Percentiles rank a stretch among this genome's conserved stretches.
phyloP scores from a whole-genome alignment of 64 coral and sea anemone species.

The Montipora foliosa region DNA sequence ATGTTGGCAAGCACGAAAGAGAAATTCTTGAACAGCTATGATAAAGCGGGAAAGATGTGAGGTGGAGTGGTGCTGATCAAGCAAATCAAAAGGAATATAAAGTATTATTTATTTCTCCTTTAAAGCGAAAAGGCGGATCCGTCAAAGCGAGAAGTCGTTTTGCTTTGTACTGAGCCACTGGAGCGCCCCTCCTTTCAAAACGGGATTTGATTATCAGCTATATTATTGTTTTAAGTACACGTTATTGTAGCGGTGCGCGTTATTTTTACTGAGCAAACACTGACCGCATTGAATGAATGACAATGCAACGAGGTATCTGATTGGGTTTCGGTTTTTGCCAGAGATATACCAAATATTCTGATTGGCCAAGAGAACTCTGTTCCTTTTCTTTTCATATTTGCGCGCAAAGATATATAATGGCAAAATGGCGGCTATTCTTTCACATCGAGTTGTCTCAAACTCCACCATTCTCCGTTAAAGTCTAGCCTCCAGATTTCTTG shows the following conservation, averaged over 20 bases:
- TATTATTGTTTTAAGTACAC: not conserved
- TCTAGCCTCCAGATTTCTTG: not conserved
- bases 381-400: not conserved
- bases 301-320: conserved; percentile 60
- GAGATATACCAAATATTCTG: conserved; percentile 1
- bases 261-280: conserved; percentile 2
- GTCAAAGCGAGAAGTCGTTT: conserved; percentile 11
- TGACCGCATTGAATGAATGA: conserved; percentile 37
- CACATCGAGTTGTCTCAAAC: conserved; percentile 13
- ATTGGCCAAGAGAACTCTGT: conserved; percentile 12
- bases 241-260: not conserved
- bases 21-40: not conserved
- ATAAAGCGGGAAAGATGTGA: not conserved
- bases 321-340: conserved; percentile 31
- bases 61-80: not conserved
- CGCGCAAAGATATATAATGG: conserved; percentile 13
- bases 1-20: not conserved
- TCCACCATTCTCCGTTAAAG: not conserved
- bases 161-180: not conserved
- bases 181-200: conserved; percentile 21
- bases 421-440: conserved; percentile 9
- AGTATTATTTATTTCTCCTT: not conserved
- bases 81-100: not conserved
- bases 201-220: conserved; percentile 18
- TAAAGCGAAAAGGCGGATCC: not conserved